Percentiles rank a stretch among this genome's conserved stretches.
phyloP scores from a whole-genome alignment of 2,113 vertebrate genomes.

The Urocynchramus pylzowi region DNA sequence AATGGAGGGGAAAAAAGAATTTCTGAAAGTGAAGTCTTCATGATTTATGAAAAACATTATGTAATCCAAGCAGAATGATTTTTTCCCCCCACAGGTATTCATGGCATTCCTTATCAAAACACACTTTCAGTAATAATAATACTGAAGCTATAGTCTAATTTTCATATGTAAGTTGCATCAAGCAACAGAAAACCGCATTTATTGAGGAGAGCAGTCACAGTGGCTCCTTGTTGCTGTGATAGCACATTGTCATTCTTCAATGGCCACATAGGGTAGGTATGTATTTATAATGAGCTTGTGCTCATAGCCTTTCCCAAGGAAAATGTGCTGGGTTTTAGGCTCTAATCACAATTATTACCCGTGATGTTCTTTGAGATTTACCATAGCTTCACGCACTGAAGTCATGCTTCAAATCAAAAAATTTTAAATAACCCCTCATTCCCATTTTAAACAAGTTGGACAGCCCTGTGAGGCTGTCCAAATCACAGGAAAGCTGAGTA shows the following conservation, averaged over 20 bases:
- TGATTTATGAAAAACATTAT: not conserved
- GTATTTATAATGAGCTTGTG: not conserved
- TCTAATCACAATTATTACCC: not conserved
- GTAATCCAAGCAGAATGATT: not conserved
- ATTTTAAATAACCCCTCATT: not conserved
- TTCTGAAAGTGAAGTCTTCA: not conserved
- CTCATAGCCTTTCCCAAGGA: not conserved
- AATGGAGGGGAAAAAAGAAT: not conserved
- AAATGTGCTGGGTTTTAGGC: not conserved
- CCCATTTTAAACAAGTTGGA: not conserved
- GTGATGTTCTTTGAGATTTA: not conserved
- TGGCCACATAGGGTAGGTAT: not conserved
- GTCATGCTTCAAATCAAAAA: not conserved
- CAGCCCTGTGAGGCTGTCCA: not conserved
- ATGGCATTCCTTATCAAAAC: not conserved
- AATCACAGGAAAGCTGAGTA: not conserved
- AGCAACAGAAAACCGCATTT: not conserved
- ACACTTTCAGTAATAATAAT: not conserved
- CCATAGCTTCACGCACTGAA: not conserved
- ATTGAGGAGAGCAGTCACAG: not conserved
- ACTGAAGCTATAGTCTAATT: not conserved
- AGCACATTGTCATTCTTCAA: not conserved
- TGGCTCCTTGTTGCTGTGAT: not conserved
- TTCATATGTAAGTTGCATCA: not conserved
- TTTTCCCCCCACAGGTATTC: not conserved